Evolutionary conservation across 2,797 vertebrate genomes (phyloP), one percentile per base, ranked within the genome.

Genomic region (Darevskia nairensis): DNA sequence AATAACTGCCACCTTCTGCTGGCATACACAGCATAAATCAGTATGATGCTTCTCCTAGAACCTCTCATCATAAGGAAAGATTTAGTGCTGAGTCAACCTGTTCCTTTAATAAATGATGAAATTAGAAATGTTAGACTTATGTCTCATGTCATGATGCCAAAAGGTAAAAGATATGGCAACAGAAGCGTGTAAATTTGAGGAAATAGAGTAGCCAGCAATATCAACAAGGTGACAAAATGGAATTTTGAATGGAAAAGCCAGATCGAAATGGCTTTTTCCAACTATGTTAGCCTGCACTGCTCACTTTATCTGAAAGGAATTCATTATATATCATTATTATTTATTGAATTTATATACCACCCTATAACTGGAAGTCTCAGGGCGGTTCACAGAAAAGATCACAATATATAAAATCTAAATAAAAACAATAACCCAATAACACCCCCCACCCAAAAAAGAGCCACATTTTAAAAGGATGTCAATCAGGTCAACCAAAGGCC

Each of bases 11-110:
- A 46, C 15, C 66, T 92, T 90, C 77, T 86, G 75, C 10, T 86
- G 13, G 90, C 88, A 3, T 86, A 80, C 66, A 71, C 87, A 64
- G 13, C n/a, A 86, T 81, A 89, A 86, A 87, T 89, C 27, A 80
- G 3, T 55, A 23, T 9, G 79, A 64, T 61, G 84, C 90, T 91
- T 82, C 50, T 55, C 50, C 13, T 88, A 90, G 80, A 29, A 1
- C 76, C 17, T 84, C 80, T 86, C 32, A 85, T 93, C 74, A 80
- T 21, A 86, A 46, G 39, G 88, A 46, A 72, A 80, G 8, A 80
- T 19, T 6, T 86, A 74, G 35, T 27, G 50, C 32, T 61, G 27
- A 64, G 23, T 39, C 21, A 74, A 55, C 23, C 1, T 72, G 6
- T 13, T 71, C 41, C 44, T 35, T 84, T 75, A 59, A 84, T 74